Conservation (phyloP, 2,888 invertebrate species). For the Sabatieria punctata region DNA sequence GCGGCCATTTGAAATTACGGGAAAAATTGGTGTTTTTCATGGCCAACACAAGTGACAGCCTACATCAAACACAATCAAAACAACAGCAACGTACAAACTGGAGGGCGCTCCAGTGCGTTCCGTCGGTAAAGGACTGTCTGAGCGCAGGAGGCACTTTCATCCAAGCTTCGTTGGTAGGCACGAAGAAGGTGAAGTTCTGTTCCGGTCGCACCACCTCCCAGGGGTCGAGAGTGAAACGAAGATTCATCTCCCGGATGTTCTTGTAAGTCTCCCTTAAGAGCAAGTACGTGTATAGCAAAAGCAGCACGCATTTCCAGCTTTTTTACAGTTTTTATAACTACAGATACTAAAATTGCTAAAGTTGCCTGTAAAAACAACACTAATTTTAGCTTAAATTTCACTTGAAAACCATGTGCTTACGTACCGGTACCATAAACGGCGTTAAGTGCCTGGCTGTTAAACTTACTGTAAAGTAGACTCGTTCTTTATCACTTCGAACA, state of each 20-base stretch:
- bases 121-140: conserved; percentile 23
- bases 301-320: not conserved
- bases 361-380: too few species aligned
- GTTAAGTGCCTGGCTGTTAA: too few species aligned
- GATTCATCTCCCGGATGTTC: conserved; percentile 24
- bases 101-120: conserved; percentile 26
- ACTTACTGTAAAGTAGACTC: conserved; percentile 15
- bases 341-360: not conserved
- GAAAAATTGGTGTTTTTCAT: too few species aligned
- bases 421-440: too few species aligned
- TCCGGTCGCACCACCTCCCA: conserved; percentile 31
- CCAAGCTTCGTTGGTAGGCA: conserved; percentile 79
- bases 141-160: conserved; percentile 42
- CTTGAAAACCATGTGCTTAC: too few species aligned
- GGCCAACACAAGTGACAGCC: too few species aligned
- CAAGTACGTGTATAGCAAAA: not conserved
- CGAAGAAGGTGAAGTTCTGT: conserved; percentile 65
- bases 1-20: too few species aligned
- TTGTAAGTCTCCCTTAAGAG: conserved; percentile 20
- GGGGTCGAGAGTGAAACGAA: conserved; percentile 27
- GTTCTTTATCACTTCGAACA: conserved; percentile 24
- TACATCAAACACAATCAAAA: too few species aligned
- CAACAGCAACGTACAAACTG: too few species aligned
- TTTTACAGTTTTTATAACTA: not conserved
- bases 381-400: too few species aligned